Conservation (phyloP, 30 jellyfish, hydroid and myxozoan genomes). For the Aurelia aurita region DNA sequence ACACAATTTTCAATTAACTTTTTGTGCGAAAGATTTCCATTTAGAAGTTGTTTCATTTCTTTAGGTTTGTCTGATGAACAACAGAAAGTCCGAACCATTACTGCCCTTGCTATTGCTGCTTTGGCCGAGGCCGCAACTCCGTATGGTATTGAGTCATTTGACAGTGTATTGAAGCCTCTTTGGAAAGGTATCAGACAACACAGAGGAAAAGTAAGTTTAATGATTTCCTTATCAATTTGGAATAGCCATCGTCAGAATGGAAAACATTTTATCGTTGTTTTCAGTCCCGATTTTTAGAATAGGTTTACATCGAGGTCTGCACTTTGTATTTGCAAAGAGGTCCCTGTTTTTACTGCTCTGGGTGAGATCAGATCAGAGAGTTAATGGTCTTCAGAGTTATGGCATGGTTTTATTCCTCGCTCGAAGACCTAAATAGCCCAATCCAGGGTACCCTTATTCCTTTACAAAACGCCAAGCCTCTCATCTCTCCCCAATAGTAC, state of each 20-base stretch:
- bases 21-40: too few species aligned
- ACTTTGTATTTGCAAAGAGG: too few species aligned
- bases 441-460: too few species aligned
- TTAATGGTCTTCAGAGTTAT: too few species aligned
- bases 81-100: constrained; percentile 99
- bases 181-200: constrained; percentile 99
- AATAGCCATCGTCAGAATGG: not conserved
- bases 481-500: too few species aligned
- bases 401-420: too few species aligned
- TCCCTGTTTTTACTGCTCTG: too few species aligned
- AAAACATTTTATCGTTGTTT: not conserved
- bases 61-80: constrained; percentile 99
- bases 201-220: constrained; percentile 82
- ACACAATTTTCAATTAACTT: too few species aligned
- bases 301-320: too few species aligned
- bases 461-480: too few species aligned
- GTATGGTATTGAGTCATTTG: constrained; percentile 99
- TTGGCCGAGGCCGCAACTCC: constrained; percentile 99
- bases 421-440: too few species aligned
- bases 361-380: too few species aligned
- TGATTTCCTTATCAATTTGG: not conserved
- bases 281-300: not conserved
- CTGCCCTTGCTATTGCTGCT: constrained; percentile 99
- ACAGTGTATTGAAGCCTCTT: constrained; percentile 98
- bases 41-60: not conserved